These are phyloP conservation scores for Centropus bengalensis DNA, from an alignment of 2,113 vertebrate species.

Conservation along the genomic window DNA sequence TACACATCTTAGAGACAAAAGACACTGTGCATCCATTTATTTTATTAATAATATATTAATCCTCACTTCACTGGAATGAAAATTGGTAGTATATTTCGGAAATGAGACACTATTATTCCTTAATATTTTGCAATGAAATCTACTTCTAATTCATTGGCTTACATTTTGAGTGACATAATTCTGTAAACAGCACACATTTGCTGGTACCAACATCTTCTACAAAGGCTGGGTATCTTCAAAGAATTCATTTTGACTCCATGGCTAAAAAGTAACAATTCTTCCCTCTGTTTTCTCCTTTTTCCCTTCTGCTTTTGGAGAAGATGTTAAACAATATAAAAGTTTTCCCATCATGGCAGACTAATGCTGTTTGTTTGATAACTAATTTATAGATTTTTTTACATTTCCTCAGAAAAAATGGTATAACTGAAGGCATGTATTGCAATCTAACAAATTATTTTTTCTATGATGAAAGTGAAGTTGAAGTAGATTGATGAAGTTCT, in stretches of 20 bases:
- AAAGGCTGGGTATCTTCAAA: not conserved
- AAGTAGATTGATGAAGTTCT: not conserved
- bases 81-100: not conserved
- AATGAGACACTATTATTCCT: not conserved
- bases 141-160: not conserved
- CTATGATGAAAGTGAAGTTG: not conserved
- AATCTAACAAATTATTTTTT: not conserved
- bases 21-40: not conserved
- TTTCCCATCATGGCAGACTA: not conserved
- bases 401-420: not conserved
- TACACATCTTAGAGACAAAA: not conserved
- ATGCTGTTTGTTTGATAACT: not conserved
- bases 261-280: not conserved
- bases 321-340: not conserved
- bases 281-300: not conserved
- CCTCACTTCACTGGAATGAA: not conserved
- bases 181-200: fast-evolving
- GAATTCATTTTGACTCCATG: not conserved
- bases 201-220: not conserved
- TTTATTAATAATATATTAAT: not conserved
- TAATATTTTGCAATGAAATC: not conserved
- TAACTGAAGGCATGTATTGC: not conserved
- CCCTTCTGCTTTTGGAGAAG: not conserved
- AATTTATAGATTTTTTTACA: not conserved
- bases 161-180: not conserved